Evolutionary conservation across 2,797 vertebrate species (phyloP).

Genomic region (Alectoris magna): DNA sequence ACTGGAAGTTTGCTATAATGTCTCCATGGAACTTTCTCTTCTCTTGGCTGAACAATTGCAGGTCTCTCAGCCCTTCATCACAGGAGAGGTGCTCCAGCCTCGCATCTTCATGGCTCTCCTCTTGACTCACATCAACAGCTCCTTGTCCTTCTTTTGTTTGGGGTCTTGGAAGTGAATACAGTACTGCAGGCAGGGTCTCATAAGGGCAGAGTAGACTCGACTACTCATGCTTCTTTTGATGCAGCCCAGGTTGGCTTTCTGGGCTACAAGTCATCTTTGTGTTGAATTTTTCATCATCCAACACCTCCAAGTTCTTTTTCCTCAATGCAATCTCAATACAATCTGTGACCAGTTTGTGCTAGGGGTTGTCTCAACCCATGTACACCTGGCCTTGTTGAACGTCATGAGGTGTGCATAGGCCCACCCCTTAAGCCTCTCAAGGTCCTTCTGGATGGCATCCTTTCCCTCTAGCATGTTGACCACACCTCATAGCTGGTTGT

Average conservation of each 20-base stretch:
- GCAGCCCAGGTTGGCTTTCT: not conserved
- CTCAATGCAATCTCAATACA: not conserved
- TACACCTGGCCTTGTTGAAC: not conserved
- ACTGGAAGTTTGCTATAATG: not conserved
- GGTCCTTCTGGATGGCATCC: not conserved
- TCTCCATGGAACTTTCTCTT: not conserved
- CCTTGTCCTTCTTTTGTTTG: not conserved
- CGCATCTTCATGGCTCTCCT: not conserved
- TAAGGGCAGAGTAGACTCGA: not conserved
- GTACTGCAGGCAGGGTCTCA: not conserved
- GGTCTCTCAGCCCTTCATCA: not conserved
- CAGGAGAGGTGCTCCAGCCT: not conserved
- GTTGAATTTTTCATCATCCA: not conserved
- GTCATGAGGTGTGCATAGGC: not conserved
- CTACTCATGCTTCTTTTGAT: not conserved
- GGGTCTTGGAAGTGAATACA: not conserved
- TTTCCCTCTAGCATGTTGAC: not conserved
- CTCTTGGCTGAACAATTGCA: not conserved
- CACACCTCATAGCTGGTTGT: no score
- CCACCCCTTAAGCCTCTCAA: not conserved
- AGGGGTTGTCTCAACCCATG: not conserved
- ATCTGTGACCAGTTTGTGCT: not conserved
- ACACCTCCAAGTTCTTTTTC: not conserved
- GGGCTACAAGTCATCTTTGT: not conserved
- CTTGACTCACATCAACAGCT: not conserved